These are phyloP conservation scores for Dipodomys stephensi DNA, from an alignment of 2,113 vertebrate genomes.

Conservation along the genomic window DNA sequence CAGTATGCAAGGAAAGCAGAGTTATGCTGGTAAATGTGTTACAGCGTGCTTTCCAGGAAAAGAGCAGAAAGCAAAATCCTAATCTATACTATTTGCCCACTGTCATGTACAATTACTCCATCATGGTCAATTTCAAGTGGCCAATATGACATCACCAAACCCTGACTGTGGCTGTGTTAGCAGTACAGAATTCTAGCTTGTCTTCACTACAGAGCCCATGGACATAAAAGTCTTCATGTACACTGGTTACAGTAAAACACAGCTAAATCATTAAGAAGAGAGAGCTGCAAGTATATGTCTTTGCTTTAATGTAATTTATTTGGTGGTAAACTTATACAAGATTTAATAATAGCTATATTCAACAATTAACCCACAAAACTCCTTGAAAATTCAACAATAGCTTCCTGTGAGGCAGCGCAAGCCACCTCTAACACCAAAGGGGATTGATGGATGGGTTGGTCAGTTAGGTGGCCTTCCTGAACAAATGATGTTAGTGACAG, in stretches of 20 bases:
- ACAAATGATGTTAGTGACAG: constrained; percentile 19
- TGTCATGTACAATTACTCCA: not conserved
- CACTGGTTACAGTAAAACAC: not conserved
- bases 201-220: not conserved
- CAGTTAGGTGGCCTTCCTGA: not conserved
- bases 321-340: not conserved
- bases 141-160: not conserved
- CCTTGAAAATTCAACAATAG: not conserved
- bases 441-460: too few relatives aligned
- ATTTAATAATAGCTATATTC: not conserved
- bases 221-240: too few relatives aligned
- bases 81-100: not conserved
- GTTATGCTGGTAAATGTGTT: not conserved
- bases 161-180: not conserved
- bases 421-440: not conserved
- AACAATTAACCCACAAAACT: not conserved
- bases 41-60: not conserved
- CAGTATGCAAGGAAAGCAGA: not conserved
- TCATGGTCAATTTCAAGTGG: not conserved
- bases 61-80: not conserved
- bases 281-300: not conserved
- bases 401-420: not conserved
- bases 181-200: not conserved
- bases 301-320: constrained; percentile 18
- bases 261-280: not conserved